Base-by-base conservation (phyloP, 2,113 vertebrate species). In the Lamprologus tigripictilis region DNA sequence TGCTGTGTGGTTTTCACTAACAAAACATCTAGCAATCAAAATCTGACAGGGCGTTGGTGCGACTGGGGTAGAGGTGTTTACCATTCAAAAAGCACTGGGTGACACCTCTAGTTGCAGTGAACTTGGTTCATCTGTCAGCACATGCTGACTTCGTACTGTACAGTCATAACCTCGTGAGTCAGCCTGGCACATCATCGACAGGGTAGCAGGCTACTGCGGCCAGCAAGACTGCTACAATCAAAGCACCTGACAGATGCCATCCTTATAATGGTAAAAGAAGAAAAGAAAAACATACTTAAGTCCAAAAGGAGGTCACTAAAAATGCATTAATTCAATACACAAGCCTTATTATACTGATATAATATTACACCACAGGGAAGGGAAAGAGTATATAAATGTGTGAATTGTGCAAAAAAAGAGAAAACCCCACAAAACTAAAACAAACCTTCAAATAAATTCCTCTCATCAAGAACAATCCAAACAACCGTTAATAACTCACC, bases 41-140 rank as follows among this genome's bases (percentile, higher is more conserved):
- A 45, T 71, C 58, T 87, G 81, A 85, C 86, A 85, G 87, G 3
- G 51, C 6, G 58, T 89, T 80, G 88, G 92, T 81, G 82, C 54
- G 84, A 82, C 51, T 33, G 73, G 88, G 85, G 83, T 89, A 84
- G 88, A 92, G 85, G 88, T 94, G 95, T 94, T 95, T 94, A 94
- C 90, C 79, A 80, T 92, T 93, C 86, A 89, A 87, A 80, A 80
- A 88, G 86, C 55, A 23, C 90, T 61, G 86, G 91, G 90, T 93
- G 91, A 93, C 92, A 92, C 91, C 92, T 91, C 85, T 51, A 17
- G 92, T 86, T 88, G 85, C 80, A 73, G 90, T 91, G 94, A 90
- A 89, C 86, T 21, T 21, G 87, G 90, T 88, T 95, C 93, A 92
- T 93, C 93, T 82, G 93, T 95, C 94, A 94, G 47, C 11, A 87